Conservation (phyloP, 2,113 vertebrate species). For the Myiopsitta monachus region DNA sequence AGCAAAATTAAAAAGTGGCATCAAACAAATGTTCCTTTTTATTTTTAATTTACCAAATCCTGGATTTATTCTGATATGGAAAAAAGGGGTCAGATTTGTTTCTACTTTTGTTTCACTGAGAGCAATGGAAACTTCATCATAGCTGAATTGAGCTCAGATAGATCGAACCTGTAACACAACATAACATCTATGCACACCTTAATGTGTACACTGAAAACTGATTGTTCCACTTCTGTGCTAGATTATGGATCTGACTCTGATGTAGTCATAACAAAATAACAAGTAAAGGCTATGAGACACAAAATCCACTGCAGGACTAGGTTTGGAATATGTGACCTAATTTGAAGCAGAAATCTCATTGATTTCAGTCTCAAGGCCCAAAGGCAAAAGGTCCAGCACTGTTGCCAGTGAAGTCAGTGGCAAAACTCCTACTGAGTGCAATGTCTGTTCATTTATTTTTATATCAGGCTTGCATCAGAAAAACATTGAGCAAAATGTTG, state of each 20-base stretch:
- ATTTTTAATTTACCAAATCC: background rate
- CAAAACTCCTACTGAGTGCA: background rate
- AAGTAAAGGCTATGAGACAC: background rate
- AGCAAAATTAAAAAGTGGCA: background rate
- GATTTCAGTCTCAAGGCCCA: background rate
- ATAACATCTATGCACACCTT: background rate
- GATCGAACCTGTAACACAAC: background rate
- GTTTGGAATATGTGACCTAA: slow-evolving; percentile 16
- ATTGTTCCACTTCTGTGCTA: background rate
- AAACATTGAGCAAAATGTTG: fast-evolving
- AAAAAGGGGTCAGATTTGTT: background rate
- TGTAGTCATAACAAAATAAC: background rate
- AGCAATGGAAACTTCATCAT: background rate
- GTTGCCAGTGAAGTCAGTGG: background rate
- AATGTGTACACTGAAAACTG: background rate
- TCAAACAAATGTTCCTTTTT: background rate
- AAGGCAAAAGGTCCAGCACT: background rate
- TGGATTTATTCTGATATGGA: background rate
- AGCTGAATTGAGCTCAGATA: background rate
- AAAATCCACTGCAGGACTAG: background rate
- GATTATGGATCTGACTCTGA: background rate
- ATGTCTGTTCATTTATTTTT: background rate
- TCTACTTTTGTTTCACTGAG: background rate
- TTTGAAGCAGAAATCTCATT: slow-evolving; percentile 33
- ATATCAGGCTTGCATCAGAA: background rate